Evolutionary conservation across 2,797 vertebrate species (phyloP).

Genomic region (Steatocranus sp.): DNA sequence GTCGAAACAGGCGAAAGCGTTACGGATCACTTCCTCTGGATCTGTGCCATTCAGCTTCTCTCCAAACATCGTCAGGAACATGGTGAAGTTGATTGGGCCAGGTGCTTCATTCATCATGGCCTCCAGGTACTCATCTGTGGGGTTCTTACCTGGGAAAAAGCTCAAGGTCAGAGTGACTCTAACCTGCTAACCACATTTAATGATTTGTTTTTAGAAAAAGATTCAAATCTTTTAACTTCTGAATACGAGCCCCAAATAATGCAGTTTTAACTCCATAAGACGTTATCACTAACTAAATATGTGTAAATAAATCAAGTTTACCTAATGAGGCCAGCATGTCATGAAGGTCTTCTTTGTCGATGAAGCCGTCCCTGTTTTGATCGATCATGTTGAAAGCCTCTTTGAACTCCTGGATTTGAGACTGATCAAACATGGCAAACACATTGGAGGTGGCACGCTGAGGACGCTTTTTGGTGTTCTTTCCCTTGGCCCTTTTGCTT

Average conservation of each 20-base stretch:
- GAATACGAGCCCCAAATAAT: neutral
- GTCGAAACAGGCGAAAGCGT: slow-evolving; percentile 93
- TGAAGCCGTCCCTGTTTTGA: slow-evolving; percentile 95
- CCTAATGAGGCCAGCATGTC: slow-evolving; percentile 95
- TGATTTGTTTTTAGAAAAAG: neutral
- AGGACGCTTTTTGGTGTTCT: slow-evolving; percentile 94
- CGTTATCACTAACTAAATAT: neutral
- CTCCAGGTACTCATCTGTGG: slow-evolving; percentile 91
- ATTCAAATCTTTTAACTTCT: neutral
- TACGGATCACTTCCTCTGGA: slow-evolving; percentile 90
- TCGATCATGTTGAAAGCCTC: slow-evolving; percentile 99
- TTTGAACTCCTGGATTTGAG: slow-evolving; percentile 97
- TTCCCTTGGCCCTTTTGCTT: slow-evolving; percentile 92
- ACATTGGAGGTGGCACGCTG: slow-evolving; percentile 95
- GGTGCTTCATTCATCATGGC: slow-evolving; percentile 96
- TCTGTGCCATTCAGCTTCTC: slow-evolving; percentile 95
- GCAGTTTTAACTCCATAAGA: neutral
- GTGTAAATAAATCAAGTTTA: slow-evolving; percentile 38
- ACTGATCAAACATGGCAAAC: slow-evolving; percentile 97
- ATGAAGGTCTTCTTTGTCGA: slow-evolving; percentile 95
- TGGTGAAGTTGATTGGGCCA: slow-evolving; percentile 87
- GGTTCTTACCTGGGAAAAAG: slow-evolving; percentile 84
- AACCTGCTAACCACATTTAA: neutral
- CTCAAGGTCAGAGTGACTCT: neutral
- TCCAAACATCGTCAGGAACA: slow-evolving; percentile 98